These are phyloP conservation scores for Meta bourneti DNA, from an alignment of 2,888 invertebrate species.

Conservation along the genomic window DNA sequence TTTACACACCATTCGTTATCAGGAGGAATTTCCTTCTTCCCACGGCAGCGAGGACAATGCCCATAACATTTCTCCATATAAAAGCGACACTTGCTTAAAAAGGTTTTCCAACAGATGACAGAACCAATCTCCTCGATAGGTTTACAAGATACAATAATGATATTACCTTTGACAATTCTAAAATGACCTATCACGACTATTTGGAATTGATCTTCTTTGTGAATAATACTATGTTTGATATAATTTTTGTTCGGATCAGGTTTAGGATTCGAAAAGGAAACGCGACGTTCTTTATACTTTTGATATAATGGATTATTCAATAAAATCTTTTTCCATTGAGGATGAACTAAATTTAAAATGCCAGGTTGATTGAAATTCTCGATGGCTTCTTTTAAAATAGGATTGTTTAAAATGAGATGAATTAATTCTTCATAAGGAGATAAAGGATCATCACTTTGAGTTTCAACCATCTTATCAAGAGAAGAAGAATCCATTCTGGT, in stretches of 20 bases:
- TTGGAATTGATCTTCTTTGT: neutral
- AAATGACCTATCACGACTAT: neutral
- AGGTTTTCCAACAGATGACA: neutral
- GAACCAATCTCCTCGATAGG: neutral
- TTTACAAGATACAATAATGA: neutral
- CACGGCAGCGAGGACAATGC: neutral
- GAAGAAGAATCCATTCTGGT: too few relatives aligned
- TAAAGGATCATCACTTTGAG: too few relatives aligned
- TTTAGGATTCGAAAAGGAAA: neutral
- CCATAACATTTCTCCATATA: neutral
- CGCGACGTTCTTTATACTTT: neutral
- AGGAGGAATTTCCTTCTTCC: neutral
- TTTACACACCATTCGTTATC: neutral
- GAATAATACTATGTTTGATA: neutral
- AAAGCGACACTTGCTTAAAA: slow-evolving; percentile 8
- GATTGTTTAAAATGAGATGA: neutral
- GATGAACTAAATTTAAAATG: neutral
- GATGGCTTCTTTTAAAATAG: neutral
- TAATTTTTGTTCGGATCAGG: neutral
- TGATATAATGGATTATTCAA: neutral
- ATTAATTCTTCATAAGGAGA: too few relatives aligned
- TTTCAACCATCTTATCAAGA: too few relatives aligned
- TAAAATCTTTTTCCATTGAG: neutral
- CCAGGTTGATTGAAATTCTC: neutral
- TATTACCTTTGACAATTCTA: neutral